Evolutionary conservation across 1,140 invertebrate genomes (phyloP), one percentile per base, ranked within the genome.

Genomic region (Globodera rostochiensis): DNA sequence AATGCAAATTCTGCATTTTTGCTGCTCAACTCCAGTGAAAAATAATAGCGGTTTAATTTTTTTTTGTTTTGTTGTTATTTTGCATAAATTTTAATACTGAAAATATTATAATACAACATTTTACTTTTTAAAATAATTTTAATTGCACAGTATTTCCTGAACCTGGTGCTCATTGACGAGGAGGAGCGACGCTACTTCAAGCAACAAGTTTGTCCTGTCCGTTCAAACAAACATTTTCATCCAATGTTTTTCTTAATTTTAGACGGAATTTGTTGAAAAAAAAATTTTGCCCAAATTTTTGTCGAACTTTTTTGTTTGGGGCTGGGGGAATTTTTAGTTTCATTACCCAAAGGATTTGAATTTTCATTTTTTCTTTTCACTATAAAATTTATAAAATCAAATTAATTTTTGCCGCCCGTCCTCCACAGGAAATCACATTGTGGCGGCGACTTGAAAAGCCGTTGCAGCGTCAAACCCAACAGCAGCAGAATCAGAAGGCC

Each of bases 121-220:
- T 53, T 13, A 13, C 11, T 60, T 5, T 60, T 53, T 19, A n/a
- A 60, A 1, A 60, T 6, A 60, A 60, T 60, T 78, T 36, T 36
- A 36, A 36, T 36, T 36, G 36, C 36, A 36, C 46, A 70, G 66
- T 99, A 99, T 91, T 98, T 96, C 91, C 93, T 99, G 45, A 99
- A 99, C 92, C 92, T 99, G 82, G 98, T 99, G 64, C 92, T 99
- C 8, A 97, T 99, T 92, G 98, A 99, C 90, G 98, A 98, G 84
- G 98, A 99, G 91, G 97, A 99, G 90, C 92, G 98, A 75, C 93
- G 98, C 88, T 99, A 99, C 90, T 99, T 99, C 90, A 99, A 99
- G 91, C 97, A 99, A 91, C 98, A 99, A 92, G 96, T 94, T 89
- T 69, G 71, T 81, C 53, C 53, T 49, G 21, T 82, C 36, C 36